These are phyloP conservation scores for Progne subis DNA, from an alignment of 2,113 vertebrate species.

Conservation along the genomic window DNA sequence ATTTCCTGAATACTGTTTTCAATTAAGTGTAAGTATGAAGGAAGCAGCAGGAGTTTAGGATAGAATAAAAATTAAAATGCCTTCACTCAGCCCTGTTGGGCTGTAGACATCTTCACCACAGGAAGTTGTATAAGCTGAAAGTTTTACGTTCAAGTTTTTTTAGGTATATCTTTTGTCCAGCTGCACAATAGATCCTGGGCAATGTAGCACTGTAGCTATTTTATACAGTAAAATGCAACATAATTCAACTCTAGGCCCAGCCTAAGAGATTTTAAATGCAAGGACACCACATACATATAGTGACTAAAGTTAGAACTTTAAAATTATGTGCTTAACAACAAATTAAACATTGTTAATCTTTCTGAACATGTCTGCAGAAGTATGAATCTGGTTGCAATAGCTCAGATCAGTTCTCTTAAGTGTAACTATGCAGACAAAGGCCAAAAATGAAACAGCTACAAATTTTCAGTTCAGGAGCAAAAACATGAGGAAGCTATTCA, in stretches of 20 bases:
- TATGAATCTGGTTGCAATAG: background rate
- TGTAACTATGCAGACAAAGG: background rate
- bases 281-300: background rate
- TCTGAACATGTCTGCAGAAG: background rate
- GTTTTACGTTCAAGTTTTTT: background rate
- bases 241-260: background rate
- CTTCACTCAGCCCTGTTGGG: background rate
- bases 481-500: background rate
- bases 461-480: background rate
- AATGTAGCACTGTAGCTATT: background rate
- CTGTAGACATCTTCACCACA: background rate
- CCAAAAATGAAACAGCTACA: background rate
- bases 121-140: background rate
- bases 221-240: background rate
- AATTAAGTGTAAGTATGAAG: background rate
- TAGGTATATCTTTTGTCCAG: background rate
- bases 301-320: background rate
- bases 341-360: background rate
- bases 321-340: background rate
- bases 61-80: background rate
- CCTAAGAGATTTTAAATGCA: background rate
- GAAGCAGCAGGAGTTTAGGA: background rate
- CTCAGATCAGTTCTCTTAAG: background rate
- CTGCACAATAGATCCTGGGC: background rate
- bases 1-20: background rate